A percentile compares a stretch with the other conserved stretches of the same genome.
These are phyloP conservation scores for Drepanosiphum platanoidis DNA, from an alignment of 2,888 invertebrate species.

Conservation along the genomic window DNA sequence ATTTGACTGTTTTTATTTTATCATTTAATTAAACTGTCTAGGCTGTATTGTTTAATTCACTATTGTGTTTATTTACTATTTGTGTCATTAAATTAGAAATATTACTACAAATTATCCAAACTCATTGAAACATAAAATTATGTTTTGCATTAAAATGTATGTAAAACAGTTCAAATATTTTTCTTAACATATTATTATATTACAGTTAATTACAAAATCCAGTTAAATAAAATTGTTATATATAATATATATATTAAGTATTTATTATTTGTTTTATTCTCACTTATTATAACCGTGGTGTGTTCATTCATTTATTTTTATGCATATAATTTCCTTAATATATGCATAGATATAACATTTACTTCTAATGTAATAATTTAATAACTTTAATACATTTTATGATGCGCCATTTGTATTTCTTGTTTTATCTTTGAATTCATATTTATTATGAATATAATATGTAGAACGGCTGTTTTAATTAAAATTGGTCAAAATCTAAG, in stretches of 20 bases:
- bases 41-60: not conserved
- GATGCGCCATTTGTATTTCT: not conserved
- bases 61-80: no score
- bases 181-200: not conserved
- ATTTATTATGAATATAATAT: not conserved
- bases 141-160: not conserved
- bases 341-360: no score
- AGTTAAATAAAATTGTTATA: not conserved
- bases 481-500: no score
- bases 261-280: constrained; percentile 9
- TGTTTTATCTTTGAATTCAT: not conserved
- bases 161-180: not conserved
- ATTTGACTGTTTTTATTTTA: constrained; percentile 5
- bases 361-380: no score
- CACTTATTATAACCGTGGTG: not conserved
- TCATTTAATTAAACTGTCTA: not conserved
- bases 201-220: not conserved
- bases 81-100: not conserved
- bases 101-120: not conserved
- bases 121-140: not conserved
- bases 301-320: constrained; percentile 1
- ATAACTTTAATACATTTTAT: not conserved
- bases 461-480: no score
- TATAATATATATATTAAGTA: not conserved
- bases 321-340: not conserved